Evolutionary conservation across 2,113 vertebrate species (phyloP).

Genomic region (Antigone vipio): DNA sequence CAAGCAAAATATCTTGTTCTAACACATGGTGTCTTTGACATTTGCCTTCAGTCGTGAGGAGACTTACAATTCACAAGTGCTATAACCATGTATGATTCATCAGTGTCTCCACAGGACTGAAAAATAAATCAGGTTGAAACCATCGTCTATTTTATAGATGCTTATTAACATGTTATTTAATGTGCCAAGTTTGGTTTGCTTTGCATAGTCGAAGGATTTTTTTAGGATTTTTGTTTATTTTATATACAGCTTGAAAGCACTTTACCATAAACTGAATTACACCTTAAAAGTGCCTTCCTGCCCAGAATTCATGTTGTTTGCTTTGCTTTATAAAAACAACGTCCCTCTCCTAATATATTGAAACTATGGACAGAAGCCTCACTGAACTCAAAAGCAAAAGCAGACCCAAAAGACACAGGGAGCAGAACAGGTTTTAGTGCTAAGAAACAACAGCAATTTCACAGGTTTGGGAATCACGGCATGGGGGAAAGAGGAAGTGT

Average conservation of each 20-base stretch:
- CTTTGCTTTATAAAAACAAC: neutral
- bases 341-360: neutral
- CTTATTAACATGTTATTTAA: neutral
- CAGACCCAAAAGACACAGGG: neutral
- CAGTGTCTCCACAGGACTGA: neutral
- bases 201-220: neutral
- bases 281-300: neutral
- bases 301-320: neutral
- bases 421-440: neutral
- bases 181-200: neutral
- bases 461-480: neutral
- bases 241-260: neutral
- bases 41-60: conserved; percentile 28
- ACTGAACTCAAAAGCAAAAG: neutral
- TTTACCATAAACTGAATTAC: neutral
- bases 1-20: conserved; percentile 2
- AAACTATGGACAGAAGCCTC: neutral
- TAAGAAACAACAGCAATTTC: neutral
- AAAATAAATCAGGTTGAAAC: conserved; percentile 20
- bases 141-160: neutral
- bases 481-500: neutral
- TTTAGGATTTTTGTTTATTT: neutral
- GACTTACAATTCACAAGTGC: neutral
- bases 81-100: neutral
- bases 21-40: conserved; percentile 29